Evolutionary conservation across 2,797 vertebrate species (phyloP).

Genomic region (Scyliorhinus canicula): DNA sequence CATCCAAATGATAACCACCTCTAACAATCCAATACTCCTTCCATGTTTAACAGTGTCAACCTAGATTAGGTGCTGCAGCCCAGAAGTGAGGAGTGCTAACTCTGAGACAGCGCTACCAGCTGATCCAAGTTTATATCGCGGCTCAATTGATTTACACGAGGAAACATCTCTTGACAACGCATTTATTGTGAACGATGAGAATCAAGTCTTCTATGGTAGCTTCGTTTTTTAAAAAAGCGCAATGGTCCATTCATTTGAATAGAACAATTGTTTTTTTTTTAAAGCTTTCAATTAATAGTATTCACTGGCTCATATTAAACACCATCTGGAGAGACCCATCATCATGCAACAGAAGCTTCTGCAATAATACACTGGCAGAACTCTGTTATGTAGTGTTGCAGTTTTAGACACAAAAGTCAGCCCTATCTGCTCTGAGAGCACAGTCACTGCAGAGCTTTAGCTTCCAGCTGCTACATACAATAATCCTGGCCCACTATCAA

Average conservation of each 20-base stretch:
- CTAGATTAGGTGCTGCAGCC: too few relatives aligned
- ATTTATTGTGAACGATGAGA: background rate
- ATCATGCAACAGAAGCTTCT: constrained; percentile 16
- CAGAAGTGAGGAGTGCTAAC: too few relatives aligned
- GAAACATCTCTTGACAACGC: background rate
- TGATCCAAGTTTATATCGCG: background rate
- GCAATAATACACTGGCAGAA: constrained; percentile 11
- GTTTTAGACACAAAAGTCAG: background rate
- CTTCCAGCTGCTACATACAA: background rate
- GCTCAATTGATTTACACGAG: background rate
- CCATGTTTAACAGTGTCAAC: background rate
- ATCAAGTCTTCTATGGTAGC: background rate
- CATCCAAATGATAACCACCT: background rate
- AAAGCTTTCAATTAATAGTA: background rate
- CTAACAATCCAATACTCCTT: background rate
- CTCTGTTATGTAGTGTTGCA: background rate
- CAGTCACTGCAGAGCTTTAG: background rate
- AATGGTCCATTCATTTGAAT: background rate
- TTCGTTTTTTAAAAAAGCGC: background rate
- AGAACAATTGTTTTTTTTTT: background rate
- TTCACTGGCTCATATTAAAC: background rate
- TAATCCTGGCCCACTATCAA: background rate
- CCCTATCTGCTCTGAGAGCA: background rate
- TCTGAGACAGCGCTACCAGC: background rate
- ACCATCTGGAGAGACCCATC: background rate